A percentile compares a stretch with the other conserved stretches of the same genome.
Conservation (phyloP, 2,888 invertebrate genomes). For the Aricia artaxerxes region DNA sequence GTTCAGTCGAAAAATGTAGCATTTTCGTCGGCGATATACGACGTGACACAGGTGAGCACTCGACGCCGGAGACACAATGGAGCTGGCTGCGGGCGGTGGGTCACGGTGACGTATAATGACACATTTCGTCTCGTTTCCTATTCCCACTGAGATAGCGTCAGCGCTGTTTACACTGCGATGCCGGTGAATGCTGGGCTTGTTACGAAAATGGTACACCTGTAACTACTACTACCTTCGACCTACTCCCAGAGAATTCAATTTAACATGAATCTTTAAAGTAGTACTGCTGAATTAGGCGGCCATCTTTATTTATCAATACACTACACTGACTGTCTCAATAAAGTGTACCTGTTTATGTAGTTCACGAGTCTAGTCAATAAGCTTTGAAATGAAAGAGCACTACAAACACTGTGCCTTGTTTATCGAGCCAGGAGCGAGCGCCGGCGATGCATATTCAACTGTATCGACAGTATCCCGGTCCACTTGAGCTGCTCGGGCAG, state of each 20-base stretch:
- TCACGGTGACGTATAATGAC: constrained; percentile 38
- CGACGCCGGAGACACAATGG: constrained; percentile 40
- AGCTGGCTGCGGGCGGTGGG: constrained; percentile 40
- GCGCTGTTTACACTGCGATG: constrained; percentile 17
- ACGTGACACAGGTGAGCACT: constrained; percentile 37
- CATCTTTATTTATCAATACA: no score
- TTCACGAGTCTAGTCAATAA: not conserved
- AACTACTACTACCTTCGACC: not conserved
- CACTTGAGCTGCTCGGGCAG: constrained; percentile 3
- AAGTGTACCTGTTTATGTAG: not conserved
- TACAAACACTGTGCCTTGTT: not conserved
- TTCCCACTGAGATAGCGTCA: constrained; percentile 25
- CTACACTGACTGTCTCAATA: not conserved
- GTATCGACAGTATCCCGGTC: constrained; percentile 5
- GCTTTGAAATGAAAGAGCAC: not conserved
- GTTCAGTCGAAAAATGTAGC: not conserved
- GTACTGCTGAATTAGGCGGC: not conserved
- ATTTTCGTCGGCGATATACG: not conserved
- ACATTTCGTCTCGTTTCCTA: constrained; percentile 38
- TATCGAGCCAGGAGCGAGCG: not conserved
- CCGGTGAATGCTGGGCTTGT: not conserved
- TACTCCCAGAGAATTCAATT: not conserved
- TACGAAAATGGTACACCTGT: not conserved
- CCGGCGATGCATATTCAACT: not conserved
- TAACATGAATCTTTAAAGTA: no score